A percentile compares a stretch with the other conserved stretches of the same genome.
Conservation (phyloP, 2,888 invertebrate genomes). For the Lepidonotus clava region DNA sequence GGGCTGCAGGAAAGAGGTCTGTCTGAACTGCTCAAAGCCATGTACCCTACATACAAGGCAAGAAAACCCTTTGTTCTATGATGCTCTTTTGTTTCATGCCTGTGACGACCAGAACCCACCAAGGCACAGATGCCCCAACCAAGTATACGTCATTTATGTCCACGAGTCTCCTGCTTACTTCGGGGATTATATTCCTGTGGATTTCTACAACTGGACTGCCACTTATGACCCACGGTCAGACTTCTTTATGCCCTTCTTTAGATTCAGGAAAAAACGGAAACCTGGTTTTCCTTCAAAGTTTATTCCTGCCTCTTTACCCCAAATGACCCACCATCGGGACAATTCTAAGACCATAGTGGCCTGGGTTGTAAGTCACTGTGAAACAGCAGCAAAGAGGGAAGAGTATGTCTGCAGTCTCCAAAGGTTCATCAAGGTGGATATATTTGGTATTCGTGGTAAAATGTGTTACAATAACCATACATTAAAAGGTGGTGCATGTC, state of each 20-base stretch:
- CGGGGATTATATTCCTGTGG: neutral
- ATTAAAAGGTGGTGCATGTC: neutral
- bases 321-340: neutral
- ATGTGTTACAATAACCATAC: neutral
- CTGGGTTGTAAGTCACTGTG: neutral
- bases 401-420: neutral
- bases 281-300: no score
- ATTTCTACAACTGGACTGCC: neutral
- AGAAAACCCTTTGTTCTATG: no score
- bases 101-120: neutral
- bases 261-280: neutral
- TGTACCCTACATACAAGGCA: no score
- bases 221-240: neutral
- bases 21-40: no score
- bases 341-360: neutral
- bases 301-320: no score
- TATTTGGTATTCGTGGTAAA: neutral
- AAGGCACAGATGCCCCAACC: neutral
- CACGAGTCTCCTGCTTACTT: neutral
- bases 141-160: neutral
- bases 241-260: neutral
- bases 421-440: neutral
- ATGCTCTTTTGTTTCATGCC: no score
- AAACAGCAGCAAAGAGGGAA: neutral
- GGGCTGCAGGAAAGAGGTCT: no score